phyloP scores from a whole-genome alignment of 1,140 invertebrate species.

The Lucilia sericata region DNA sequence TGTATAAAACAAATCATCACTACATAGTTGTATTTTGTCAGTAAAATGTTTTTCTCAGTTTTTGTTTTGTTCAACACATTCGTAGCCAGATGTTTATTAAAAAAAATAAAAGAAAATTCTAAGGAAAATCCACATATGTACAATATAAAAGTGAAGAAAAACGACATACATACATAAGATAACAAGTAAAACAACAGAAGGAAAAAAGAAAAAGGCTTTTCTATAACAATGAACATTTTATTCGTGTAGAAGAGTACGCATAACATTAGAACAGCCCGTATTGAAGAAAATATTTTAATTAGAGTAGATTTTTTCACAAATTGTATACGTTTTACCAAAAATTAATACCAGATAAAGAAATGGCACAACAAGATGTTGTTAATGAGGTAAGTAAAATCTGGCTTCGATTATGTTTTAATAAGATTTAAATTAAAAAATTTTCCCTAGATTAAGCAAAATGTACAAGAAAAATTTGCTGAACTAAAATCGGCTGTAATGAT shows the following conservation, averaged over 20 bases:
- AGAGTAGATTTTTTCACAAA: conserved; percentile 13
- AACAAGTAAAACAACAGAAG: not conserved
- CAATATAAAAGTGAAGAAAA: not conserved
- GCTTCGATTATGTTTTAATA: not conserved
- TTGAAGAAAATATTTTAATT: not conserved
- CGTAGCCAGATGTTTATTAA: conserved; percentile 13
- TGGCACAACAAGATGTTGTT: not conserved
- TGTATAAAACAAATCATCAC: too few relatives aligned
- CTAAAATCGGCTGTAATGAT: conserved; percentile 67
- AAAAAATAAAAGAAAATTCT: conserved; percentile 1
- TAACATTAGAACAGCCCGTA: not conserved
- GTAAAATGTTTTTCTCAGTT: not conserved
- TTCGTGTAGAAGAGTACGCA: not conserved
- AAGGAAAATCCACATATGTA: not conserved
- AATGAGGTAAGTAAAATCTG: conserved; percentile 6
- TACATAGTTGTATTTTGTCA: not conserved
- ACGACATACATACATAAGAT: not conserved
- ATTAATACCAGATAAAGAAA: not conserved
- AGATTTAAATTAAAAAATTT: not conserved
- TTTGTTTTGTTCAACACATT: not conserved
- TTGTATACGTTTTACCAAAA: not conserved
- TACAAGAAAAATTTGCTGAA: conserved; percentile 69
- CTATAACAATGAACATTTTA: not conserved
- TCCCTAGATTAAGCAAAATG: conserved; percentile 68
- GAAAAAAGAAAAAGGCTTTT: not conserved